phyloP scores from a whole-genome alignment of 2,888 invertebrate genomes.

The Elegia similella region DNA sequence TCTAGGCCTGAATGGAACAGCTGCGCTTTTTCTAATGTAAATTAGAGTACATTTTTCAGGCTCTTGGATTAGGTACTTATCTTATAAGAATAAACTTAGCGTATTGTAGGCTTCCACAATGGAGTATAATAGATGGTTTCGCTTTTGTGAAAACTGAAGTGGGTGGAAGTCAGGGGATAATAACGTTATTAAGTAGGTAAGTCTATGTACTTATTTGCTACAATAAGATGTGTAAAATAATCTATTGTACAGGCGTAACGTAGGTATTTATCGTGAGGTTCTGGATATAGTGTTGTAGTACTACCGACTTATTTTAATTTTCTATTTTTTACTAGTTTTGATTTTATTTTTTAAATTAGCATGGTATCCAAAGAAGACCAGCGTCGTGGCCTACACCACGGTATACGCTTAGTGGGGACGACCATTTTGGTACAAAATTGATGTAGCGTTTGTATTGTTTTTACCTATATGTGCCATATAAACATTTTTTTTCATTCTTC shows the following conservation, averaged over 20 bases:
- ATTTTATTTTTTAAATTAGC: no score
- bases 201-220: background rate
- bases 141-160: constrained; percentile 49
- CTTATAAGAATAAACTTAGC: constrained; percentile 37
- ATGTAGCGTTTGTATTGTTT: no score
- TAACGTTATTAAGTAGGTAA: constrained; percentile 32
- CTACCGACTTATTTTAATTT: no score
- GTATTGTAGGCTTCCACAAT: constrained; percentile 44
- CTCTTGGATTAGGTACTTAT: constrained; percentile 26
- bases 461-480: no score
- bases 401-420: no score
- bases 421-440: no score
- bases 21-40: constrained; percentile 17
- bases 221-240: background rate
- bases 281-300: no score
- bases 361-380: no score
- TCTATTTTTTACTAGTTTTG: no score
- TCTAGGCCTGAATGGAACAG: constrained; percentile 11
- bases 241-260: background rate
- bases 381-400: no score
- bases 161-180: constrained; percentile 42
- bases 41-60: constrained; percentile 23
- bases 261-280: no score
- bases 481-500: no score
- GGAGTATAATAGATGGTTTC: constrained; percentile 56